Base-by-base conservation (phyloP, 2,113 vertebrate genomes). In the Coregonus clupeaformis region DNA sequence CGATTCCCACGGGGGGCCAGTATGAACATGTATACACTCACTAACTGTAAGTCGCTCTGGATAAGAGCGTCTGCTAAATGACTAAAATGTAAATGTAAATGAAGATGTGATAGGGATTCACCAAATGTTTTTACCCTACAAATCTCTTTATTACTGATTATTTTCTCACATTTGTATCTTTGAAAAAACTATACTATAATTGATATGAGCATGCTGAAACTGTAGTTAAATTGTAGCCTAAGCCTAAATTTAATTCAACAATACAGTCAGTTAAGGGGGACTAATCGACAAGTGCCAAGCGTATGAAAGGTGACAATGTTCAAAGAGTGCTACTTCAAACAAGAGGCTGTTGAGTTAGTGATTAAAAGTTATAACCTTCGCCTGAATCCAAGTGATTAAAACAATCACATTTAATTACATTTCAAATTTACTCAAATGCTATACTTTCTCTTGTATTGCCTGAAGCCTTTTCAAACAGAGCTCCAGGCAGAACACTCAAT, bases 391-490 rank as follows among this genome's bases (percentile, higher is more conserved):
- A 80, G 82, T 90, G 88, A 93, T 93, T 93, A 91, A 92, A 93
- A 93, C 90, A 93, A 92, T 93, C 89, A 83, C 68, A 86, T 92
- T 92, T 89, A 93, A 93, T 93, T 92, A 91, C 90, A 90, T 86
- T 86, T 89, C 77, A 83, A 80, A 91, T 92, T 89, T 88, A 81
- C 74, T 80, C 72, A 86, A 88, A 79, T 45, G 81, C 81, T 88
- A 79, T 5, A 42, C 36, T 42, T 45, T 78, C 69, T 42, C 36
- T 42, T 11, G 77, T 84, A 80, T 87, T 73, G 57, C 71, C 80
- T 80, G 81, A 83, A 90, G 84, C 78, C 64, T 77, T 83, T 83
- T 47, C 81, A 57, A 81, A 83, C 13, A 45, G 76, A 52, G 65
- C 63, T 72, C 59, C 81, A 82, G 78, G 78, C 69, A 79, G 77